Percentiles rank a stretch among this genome's conserved stretches.
These are phyloP conservation scores for Tiliacea citrago DNA, from an alignment of 2,888 invertebrate genomes.

Conservation along the genomic window DNA sequence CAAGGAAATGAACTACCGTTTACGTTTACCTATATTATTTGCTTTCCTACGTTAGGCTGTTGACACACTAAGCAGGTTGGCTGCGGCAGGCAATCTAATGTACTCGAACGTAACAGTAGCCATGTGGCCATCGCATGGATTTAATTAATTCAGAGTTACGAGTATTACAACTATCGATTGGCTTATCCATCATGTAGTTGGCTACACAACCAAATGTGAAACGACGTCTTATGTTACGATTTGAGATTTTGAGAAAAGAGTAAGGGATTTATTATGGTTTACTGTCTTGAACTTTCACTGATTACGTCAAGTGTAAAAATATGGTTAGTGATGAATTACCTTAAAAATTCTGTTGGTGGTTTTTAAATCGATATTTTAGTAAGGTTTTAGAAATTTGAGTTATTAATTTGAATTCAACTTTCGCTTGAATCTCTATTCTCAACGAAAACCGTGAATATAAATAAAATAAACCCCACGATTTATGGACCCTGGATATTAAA, in stretches of 20 bases:
- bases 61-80: constrained; percentile 17
- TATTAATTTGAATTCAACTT: neutral
- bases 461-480: constrained; percentile 60
- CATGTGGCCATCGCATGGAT: neutral
- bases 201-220: neutral
- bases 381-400: no score
- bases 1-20: constrained; percentile 74
- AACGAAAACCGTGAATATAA: constrained; percentile 38
- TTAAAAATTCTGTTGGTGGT: neutral
- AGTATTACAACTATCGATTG: neutral
- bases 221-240: neutral
- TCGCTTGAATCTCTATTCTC: constrained; percentile 3
- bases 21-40: constrained; percentile 65
- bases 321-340: neutral
- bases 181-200: neutral
- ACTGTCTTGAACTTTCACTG: neutral
- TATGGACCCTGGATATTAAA: constrained; percentile 66
- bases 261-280: neutral
- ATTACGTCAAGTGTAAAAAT: neutral
- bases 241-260: neutral
- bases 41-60: constrained; percentile 23
- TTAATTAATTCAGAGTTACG: constrained; percentile 19
- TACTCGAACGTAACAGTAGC: neutral
- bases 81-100: neutral
- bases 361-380: neutral